These are phyloP conservation scores for Diplazon laetatorius DNA, from an alignment of 2,888 invertebrate genomes.

Conservation along the genomic window DNA sequence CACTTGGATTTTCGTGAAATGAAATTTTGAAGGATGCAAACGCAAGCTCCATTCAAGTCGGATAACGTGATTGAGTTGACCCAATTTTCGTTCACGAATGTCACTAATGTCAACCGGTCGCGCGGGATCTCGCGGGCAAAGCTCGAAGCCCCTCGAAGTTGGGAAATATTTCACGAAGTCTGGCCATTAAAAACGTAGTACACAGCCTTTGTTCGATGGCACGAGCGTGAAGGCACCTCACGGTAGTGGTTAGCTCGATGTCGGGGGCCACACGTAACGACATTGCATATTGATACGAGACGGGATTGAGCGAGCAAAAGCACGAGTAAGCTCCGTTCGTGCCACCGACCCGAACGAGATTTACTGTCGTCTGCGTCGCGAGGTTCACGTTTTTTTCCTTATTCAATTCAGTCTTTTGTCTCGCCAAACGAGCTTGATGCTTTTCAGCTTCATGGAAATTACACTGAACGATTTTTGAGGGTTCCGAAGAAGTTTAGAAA, in stretches of 20 bases:
- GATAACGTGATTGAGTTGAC: conserved; percentile 69
- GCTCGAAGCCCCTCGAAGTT: conserved; percentile 30
- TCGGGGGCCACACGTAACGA: conserved; percentile 23
- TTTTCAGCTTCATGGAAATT: conserved; percentile 4
- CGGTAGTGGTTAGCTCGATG: background rate
- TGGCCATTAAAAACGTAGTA: conserved; percentile 68
- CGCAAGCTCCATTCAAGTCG: conserved; percentile 59
- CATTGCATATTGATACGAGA: conserved; percentile 48
- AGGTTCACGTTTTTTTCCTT: conserved; percentile 1
- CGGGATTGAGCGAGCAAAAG: conserved; percentile 1
- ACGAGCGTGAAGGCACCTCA: conserved; percentile 7
- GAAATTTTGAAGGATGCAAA: too few relatives aligned
- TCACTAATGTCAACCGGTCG: conserved; percentile 63
- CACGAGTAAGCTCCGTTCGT: conserved; percentile 14
- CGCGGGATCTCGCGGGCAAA: conserved; percentile 19
- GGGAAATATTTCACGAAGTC: conserved; percentile 65
- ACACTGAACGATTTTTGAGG: conserved; percentile 24
- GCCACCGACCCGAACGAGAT: conserved; percentile 1
- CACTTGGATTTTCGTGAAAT: too few relatives aligned
- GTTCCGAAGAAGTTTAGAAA: background rate
- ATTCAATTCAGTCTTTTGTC: conserved; percentile 23
- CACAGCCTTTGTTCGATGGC: conserved; percentile 46
- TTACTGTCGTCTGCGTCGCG: conserved; percentile 7
- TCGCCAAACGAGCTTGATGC: conserved; percentile 22
- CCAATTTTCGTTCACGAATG: conserved; percentile 69